phyloP scores from a whole-genome alignment of 1,140 invertebrate species.

The Ostrea denselamellosa region DNA sequence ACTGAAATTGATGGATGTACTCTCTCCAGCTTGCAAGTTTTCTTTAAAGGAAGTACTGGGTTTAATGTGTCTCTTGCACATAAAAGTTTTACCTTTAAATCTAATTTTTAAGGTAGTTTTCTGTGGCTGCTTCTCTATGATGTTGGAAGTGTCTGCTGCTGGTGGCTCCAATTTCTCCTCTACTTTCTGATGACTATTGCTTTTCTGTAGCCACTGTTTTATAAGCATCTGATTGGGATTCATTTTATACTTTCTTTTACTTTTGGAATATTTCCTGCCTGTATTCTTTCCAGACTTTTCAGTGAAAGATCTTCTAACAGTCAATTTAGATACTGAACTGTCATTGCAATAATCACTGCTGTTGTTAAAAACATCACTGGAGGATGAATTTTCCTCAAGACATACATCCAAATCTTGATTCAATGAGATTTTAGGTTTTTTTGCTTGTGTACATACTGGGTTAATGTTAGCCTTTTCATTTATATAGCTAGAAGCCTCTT shows the following conservation, averaged over 20 bases:
- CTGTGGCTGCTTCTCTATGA: not conserved
- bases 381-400: not conserved
- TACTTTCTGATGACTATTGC: not conserved
- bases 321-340: not conserved
- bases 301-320: not conserved
- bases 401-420: slow-evolving; percentile 13
- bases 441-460: not conserved
- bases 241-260: not conserved
- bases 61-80: not conserved
- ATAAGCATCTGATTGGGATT: slow-evolving; percentile 26
- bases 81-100: slow-evolving; percentile 39
- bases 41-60: slow-evolving; percentile 8
- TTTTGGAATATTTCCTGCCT: slow-evolving; percentile 7
- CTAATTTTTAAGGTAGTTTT: slow-evolving; percentile 36
- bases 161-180: slow-evolving; percentile 19
- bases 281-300: not conserved
- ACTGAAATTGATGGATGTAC: not conserved
- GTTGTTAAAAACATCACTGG: not conserved
- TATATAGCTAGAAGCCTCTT: not conserved
- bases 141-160: not conserved
- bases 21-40: slow-evolving; percentile 9
- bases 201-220: slow-evolving; percentile 10
- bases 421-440: not conserved
- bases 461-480: not conserved
- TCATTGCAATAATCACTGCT: slow-evolving; percentile 9